Evolutionary conservation across 2,888 invertebrate species (phyloP).

Genomic region (Leucoma salicis): DNA sequence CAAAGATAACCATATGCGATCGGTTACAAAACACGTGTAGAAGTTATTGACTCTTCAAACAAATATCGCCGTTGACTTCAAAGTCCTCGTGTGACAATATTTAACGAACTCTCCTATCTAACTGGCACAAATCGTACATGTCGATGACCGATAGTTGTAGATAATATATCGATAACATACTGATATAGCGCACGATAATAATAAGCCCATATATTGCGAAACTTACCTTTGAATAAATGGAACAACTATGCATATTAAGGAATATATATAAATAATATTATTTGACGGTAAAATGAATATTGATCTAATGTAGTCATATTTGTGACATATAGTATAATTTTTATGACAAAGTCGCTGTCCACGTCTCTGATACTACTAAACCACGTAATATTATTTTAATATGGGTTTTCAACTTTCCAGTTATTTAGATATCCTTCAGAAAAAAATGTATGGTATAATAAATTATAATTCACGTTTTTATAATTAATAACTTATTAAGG

Average conservation of each 20-base stretch:
- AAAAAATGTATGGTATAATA: too few relatives aligned
- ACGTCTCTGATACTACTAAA: too few relatives aligned
- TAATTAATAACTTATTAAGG: too few relatives aligned
- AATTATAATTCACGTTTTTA: too few relatives aligned
- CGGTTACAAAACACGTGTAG: slow-evolving; percentile 13
- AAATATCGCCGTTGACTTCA: slow-evolving; percentile 18
- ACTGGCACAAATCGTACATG: slow-evolving; percentile 34
- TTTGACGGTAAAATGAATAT: too few relatives aligned
- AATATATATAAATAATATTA: background rate
- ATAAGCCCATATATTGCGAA: slow-evolving; percentile 44
- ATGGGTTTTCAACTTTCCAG: too few relatives aligned
- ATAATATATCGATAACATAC: slow-evolving; percentile 12
- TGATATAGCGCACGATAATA: slow-evolving; percentile 26
- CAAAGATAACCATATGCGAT: background rate
- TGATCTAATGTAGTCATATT: too few relatives aligned
- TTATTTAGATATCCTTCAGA: too few relatives aligned
- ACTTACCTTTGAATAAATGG: slow-evolving; percentile 22
- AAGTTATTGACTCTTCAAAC: slow-evolving; percentile 13
- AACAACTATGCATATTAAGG: background rate
- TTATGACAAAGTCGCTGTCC: too few relatives aligned
- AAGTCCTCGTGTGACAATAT: slow-evolving; percentile 21
- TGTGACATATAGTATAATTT: too few relatives aligned
- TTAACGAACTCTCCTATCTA: slow-evolving; percentile 25
- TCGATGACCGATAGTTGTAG: slow-evolving; percentile 33
- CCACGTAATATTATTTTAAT: too few relatives aligned